A percentile compares a stretch with the other conserved stretches of the same genome.
Evolutionary conservation across 2,113 vertebrate genomes (phyloP).

Genomic region (Paracanthobrama guichenoti): DNA sequence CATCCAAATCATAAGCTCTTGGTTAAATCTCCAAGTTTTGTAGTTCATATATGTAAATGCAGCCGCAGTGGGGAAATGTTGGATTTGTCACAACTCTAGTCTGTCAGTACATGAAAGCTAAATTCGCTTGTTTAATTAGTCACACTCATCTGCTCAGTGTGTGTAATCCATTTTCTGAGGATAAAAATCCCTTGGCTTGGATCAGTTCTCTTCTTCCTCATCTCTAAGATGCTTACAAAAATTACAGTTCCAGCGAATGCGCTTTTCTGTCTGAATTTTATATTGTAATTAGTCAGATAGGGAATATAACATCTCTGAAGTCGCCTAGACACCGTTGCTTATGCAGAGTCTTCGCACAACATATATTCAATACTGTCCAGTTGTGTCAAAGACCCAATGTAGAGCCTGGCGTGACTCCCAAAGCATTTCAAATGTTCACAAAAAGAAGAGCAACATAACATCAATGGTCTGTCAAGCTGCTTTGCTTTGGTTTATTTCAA

Average conservation of each 20-base stretch:
- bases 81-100: constrained; percentile 44
- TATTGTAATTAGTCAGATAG: constrained; percentile 30
- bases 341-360: neutral
- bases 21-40: constrained; percentile 7
- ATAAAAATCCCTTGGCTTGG: constrained; percentile 29
- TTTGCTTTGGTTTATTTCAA: neutral
- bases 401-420: neutral
- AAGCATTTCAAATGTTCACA: constrained; percentile 7
- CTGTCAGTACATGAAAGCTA: constrained; percentile 42
- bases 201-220: constrained; percentile 28
- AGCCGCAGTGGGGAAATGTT: neutral
- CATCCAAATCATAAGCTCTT: neutral
- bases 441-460: constrained; percentile 1
- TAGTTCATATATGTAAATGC: constrained; percentile 1
- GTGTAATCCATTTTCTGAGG: constrained; percentile 43
- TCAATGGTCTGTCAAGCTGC: neutral
- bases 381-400: neutral
- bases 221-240: constrained; percentile 43
- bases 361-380: constrained; percentile 11
- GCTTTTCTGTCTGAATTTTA: constrained; percentile 33
- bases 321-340: neutral
- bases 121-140: constrained; percentile 34
- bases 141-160: constrained; percentile 30
- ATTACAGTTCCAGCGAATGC: constrained; percentile 13
- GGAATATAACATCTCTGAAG: neutral